Evolutionary conservation across 2,888 invertebrate genomes (phyloP).

Genomic region (Hemaris fuciformis): DNA sequence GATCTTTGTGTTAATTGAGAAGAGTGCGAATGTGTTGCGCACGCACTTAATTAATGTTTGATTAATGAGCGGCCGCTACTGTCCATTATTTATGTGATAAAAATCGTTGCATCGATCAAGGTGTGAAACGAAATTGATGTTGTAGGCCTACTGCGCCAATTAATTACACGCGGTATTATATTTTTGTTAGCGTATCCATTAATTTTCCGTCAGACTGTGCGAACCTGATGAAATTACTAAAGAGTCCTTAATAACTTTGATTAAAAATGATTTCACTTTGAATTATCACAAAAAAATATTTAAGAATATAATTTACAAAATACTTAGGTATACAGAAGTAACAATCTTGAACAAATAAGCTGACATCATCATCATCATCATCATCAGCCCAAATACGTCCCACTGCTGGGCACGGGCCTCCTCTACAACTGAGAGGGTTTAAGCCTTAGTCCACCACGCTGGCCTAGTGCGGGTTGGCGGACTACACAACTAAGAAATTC

Average conservation of each 20-base stretch:
- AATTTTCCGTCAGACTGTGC: not conserved
- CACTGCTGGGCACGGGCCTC: too few relatives aligned
- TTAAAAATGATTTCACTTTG: not conserved
- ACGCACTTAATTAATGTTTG: constrained; percentile 66
- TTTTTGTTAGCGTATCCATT: constrained; percentile 5
- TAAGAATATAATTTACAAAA: too few relatives aligned
- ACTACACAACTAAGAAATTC: too few relatives aligned
- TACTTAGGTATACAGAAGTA: too few relatives aligned
- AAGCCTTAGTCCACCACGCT: too few relatives aligned
- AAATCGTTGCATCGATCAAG: constrained; percentile 13
- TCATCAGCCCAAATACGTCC: too few relatives aligned
- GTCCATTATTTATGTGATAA: constrained; percentile 16
- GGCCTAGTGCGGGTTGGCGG: too few relatives aligned
- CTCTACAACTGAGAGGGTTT: too few relatives aligned
- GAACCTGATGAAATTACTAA: not conserved
- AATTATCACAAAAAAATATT: not conserved
- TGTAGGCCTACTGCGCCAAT: constrained; percentile 10
- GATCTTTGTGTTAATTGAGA: constrained; percentile 68
- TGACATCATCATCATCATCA: too few relatives aligned
- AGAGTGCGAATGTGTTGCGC: constrained; percentile 59
- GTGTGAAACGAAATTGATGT: constrained; percentile 14
- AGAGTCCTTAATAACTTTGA: not conserved
- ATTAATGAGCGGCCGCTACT: constrained; percentile 40
- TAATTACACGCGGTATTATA: constrained; percentile 5
- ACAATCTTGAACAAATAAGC: too few relatives aligned